Evolutionary conservation across 2,888 invertebrate species (phyloP).

Genomic region (Chloroclystis v-ata): DNA sequence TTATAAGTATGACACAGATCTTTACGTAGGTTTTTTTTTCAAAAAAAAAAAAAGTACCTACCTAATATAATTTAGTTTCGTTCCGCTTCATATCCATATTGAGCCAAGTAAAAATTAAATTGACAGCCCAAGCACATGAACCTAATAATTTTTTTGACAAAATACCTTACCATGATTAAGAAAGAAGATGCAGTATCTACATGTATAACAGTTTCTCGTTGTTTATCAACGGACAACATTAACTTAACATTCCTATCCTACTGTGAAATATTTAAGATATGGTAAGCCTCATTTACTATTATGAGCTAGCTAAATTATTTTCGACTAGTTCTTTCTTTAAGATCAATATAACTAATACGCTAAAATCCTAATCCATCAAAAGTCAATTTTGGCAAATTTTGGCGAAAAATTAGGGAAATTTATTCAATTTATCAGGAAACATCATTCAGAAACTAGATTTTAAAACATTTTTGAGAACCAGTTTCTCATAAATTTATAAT

Average conservation of each 20-base stretch:
- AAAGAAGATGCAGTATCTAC: too few relatives aligned
- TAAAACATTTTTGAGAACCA: background rate
- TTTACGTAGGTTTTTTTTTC: too few relatives aligned
- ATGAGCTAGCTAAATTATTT: constrained; percentile 21
- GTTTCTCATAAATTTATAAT: constrained; percentile 21
- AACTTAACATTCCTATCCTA: background rate
- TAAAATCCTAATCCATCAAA: constrained; percentile 50
- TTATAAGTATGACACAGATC: too few relatives aligned
- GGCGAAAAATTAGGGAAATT: constrained; percentile 55
- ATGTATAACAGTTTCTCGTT: too few relatives aligned
- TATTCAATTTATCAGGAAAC: background rate
- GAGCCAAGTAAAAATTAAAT: too few relatives aligned
- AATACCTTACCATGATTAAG: too few relatives aligned
- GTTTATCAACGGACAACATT: too few relatives aligned
- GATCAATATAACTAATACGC: constrained; percentile 43
- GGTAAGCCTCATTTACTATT: constrained; percentile 49
- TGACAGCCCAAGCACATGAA: too few relatives aligned
- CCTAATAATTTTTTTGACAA: too few relatives aligned
- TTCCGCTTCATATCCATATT: too few relatives aligned
- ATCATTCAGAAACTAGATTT: background rate
- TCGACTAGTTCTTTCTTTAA: constrained; percentile 53
- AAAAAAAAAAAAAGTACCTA: too few relatives aligned
- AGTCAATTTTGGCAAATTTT: constrained; percentile 70
- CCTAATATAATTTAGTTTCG: too few relatives aligned
- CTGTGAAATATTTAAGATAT: background rate